These are phyloP conservation scores for Gymnorhina tibicen DNA, from an alignment of 2,113 vertebrate genomes.

Conservation along the genomic window DNA sequence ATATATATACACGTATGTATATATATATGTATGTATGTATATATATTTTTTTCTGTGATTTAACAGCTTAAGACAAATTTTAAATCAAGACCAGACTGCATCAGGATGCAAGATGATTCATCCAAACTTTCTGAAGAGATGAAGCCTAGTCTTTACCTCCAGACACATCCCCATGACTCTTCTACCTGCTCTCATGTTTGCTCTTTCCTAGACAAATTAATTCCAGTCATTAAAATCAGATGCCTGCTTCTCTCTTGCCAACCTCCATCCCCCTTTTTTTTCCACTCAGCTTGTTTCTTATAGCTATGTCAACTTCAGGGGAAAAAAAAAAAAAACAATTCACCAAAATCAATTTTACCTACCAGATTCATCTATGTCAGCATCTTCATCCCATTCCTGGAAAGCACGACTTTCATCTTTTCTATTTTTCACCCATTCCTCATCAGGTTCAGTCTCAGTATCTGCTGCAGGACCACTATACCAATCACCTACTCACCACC, in stretches of 20 bases:
- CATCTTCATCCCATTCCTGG: conserved; percentile 96
- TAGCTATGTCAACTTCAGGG: not conserved
- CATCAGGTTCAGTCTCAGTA: conserved; percentile 85
- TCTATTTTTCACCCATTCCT: conserved; percentile 87
- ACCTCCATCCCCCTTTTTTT: not conserved
- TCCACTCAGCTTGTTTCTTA: not conserved
- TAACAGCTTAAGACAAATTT: not conserved
- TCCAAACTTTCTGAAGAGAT: not conserved
- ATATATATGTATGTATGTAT: no score
- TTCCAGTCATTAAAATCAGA: not conserved
- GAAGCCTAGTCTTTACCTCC: not conserved
- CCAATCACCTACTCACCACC: conserved; percentile 78
- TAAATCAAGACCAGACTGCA: not conserved
- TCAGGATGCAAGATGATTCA: not conserved
- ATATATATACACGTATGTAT: no score
- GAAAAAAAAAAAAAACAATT: not conserved
- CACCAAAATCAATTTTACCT: not conserved
- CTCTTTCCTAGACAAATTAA: not conserved
- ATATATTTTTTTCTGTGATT: no score
- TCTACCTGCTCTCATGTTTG: not conserved
- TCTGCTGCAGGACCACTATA: conserved; percentile 83
- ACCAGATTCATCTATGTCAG: conserved; percentile 96
- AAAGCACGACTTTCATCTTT: conserved; percentile 88
- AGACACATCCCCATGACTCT: not conserved
- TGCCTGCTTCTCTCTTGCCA: not conserved